These are phyloP conservation scores for Rhizoglyphus robini DNA, from an alignment of 1,140 invertebrate genomes.

Conservation along the genomic window DNA sequence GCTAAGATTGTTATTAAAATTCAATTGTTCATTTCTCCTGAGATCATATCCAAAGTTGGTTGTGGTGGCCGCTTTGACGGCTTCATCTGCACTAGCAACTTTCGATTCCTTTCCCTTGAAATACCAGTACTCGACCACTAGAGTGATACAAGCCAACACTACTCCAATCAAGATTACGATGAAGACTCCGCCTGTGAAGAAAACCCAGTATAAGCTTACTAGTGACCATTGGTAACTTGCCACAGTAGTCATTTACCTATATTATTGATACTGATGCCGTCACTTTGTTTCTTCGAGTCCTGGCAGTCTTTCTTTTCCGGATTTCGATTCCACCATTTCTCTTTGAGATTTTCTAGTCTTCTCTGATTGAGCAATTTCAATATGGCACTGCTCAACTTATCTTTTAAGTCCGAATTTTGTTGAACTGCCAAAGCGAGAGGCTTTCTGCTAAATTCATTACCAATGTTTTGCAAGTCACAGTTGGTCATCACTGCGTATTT, in stretches of 20 bases:
- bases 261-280: constrained; percentile 91
- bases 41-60: not conserved
- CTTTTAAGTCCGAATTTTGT: constrained; percentile 69
- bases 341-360: constrained; percentile 78
- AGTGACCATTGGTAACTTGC: not conserved
- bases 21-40: not conserved
- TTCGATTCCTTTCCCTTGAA: constrained; percentile 40
- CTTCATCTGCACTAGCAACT: not conserved
- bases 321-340: constrained; percentile 88
- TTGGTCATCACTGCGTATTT: constrained; percentile 69
- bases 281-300: constrained; percentile 74
- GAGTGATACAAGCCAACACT: constrained; percentile 69
- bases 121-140: constrained; percentile 91
- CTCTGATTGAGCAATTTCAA: constrained; percentile 79
- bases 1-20: too few species aligned
- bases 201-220: too few species aligned
- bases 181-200: constrained; percentile 90
- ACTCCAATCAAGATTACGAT: constrained; percentile 91
- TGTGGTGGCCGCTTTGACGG: not conserved
- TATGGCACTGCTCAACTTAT: constrained; percentile 52
- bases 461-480: constrained; percentile 75
- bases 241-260: constrained; percentile 58
- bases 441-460: constrained; percentile 90
- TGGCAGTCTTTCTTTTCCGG: constrained; percentile 58
- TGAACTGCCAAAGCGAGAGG: constrained; percentile 92